Evolutionary conservation across 2,797 vertebrate genomes (phyloP), one percentile per base, ranked within the genome.

Genomic region (Trachops cirrhosus): DNA sequence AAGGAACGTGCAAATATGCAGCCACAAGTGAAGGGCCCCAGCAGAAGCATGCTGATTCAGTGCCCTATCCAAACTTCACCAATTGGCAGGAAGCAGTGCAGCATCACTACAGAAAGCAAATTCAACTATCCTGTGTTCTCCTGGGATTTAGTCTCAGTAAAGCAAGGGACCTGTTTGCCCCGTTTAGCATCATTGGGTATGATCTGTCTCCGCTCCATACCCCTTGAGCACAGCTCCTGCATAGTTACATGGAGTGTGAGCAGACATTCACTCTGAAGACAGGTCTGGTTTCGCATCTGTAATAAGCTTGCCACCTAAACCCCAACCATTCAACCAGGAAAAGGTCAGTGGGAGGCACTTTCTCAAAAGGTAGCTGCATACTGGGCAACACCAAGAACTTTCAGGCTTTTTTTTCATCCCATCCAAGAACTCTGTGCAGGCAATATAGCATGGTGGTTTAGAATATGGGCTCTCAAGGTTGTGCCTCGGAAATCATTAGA

Each of bases 121-220:
- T 4, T 32, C 19, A 10, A 19, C n/a, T 4, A 1, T 62, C 11
- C 2, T 0, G 1, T 11, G 41, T 22, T 39, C 34, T 48, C 11
- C 52, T 34, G 19, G 22, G 70, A 52, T 1, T 18, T 41, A 29
- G 9, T 22, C 15, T 16, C 6, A 52, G 29, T 84, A 7, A 34
- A 91, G 41, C 26, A 2, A 48, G 12, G 24, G 50, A 15, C 44
- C 41, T 4, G 8, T 41, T 37, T 50, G 21, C 10, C 0, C 18
- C 2, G 1, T 37, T 8, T 8, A 22, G n/a, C 10, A 1, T 88
- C 6, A 3, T 14, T 44, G 5, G 1, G 32, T n/a, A 3, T 6
- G 2, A 26, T 39, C 19, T 11, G 5, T 22, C 41, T 68, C 71
- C 8, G 41, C 46, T 11, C 10, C 8, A 2, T 5, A 15, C 8